Percentiles rank a stretch among this genome's conserved stretches.
phyloP scores from a whole-genome alignment of 2,797 vertebrate species.

The Enteromius trimaculatus region DNA sequence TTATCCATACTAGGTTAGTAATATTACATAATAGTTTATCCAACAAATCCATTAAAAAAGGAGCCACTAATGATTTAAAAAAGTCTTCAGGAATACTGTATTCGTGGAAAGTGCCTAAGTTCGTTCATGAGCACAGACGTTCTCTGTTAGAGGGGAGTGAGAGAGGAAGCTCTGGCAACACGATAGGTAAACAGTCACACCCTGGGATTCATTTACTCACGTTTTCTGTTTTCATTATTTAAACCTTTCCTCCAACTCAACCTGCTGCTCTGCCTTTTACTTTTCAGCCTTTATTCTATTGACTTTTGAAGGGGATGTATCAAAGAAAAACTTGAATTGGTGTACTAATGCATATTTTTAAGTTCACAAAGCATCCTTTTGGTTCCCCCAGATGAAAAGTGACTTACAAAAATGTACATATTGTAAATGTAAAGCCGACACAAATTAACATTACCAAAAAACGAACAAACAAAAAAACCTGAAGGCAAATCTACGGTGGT shows the following conservation, averaged over 20 bases:
- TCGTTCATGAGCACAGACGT: constrained; percentile 36
- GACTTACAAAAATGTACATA: not conserved
- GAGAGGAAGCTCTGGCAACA: constrained; percentile 48
- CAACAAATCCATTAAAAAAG: not conserved
- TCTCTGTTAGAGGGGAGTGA: constrained; percentile 47
- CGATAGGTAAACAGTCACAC: constrained; percentile 71
- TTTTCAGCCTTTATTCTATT: not conserved
- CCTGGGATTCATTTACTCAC: constrained; percentile 73
- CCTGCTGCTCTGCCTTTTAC: not conserved
- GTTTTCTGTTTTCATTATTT: constrained; percentile 65
- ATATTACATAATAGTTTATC: not conserved
- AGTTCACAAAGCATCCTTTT: not conserved
- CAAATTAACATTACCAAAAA: not conserved
- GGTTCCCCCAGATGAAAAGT: not conserved
- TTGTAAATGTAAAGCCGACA: not conserved
- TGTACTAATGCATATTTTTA: not conserved
- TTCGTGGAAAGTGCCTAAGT: not conserved
- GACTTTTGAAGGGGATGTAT: not conserved
- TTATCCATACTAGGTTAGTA: not conserved
- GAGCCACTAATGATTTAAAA: not conserved
- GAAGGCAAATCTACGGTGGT: no score
- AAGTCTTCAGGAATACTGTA: not conserved
- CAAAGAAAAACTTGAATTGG: not conserved
- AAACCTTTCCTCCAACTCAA: constrained; percentile 23
- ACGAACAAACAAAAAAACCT: no score